Conservation (phyloP, 2,797 vertebrate species). For the Esox masquinongy region DNA sequence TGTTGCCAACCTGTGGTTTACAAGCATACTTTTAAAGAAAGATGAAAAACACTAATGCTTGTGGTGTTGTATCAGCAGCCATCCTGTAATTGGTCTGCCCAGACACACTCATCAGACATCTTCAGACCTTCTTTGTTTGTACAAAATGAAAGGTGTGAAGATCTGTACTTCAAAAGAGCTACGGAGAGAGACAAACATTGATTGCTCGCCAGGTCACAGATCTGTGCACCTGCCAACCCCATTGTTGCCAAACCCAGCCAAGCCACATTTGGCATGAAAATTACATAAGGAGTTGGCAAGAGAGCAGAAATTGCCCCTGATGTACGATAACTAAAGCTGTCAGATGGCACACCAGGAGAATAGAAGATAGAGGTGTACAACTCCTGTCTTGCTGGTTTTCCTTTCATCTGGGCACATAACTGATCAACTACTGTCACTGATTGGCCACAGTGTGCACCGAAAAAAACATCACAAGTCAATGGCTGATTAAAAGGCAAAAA, state of each 20-base stretch:
- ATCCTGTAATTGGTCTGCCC: not conserved
- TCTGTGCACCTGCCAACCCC: not conserved
- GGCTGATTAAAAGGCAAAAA: not conserved
- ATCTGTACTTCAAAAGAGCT: not conserved
- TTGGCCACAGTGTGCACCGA: not conserved
- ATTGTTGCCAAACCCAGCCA: not conserved
- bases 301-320: slow-evolving; percentile 21
- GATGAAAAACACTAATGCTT: not conserved
- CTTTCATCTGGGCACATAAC: not conserved
- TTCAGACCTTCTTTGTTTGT: not conserved
- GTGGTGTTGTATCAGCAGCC: not conserved
- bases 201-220: not conserved
- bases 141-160: not conserved
- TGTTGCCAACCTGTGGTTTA: slow-evolving; percentile 23
- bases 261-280: slow-evolving; percentile 40
- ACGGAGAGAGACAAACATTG: not conserved
- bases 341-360: slow-evolving; percentile 56
- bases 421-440: slow-evolving; percentile 4
- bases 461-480: not conserved
- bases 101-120: slow-evolving; percentile 3
- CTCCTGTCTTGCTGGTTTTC: not conserved
- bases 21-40: slow-evolving; percentile 30
- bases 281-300: not conserved
- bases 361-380: slow-evolving; percentile 46
- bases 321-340: slow-evolving; percentile 58